Conservation (phyloP, 92 coral and sea anemone genomes). For the Zoanthus sociatus region DNA sequence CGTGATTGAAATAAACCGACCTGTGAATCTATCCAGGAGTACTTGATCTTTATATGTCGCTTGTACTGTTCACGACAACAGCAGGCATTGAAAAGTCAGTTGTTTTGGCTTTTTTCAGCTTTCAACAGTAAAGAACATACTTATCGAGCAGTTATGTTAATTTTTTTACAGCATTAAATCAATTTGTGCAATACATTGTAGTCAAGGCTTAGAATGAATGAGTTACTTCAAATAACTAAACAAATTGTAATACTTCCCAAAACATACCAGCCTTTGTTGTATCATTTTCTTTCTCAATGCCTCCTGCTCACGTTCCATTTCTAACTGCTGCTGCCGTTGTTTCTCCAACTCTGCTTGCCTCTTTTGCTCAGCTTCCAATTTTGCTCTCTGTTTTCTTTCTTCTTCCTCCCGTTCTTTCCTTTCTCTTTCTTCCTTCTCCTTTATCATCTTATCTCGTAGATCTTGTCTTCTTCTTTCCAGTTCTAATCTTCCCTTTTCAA, state of each 20-base stretch:
- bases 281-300: constrained; percentile 96
- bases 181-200: too few species aligned
- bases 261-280: constrained; percentile 89
- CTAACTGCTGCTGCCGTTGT: constrained; percentile 94
- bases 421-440: constrained; percentile 89
- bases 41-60: too few species aligned
- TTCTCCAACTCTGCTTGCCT: constrained; percentile 97
- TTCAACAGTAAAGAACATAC: too few species aligned
- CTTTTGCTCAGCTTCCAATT: constrained; percentile 96
- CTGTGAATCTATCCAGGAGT: too few species aligned
- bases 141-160: too few species aligned
- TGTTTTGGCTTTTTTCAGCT: too few species aligned
- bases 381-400: constrained; percentile 93
- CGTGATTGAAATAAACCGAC: too few species aligned
- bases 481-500: constrained; percentile 96
- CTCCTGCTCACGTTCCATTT: constrained; percentile 99
- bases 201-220: too few species aligned
- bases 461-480: constrained; percentile 95
- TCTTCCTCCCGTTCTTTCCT: constrained; percentile 85
- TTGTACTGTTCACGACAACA: too few species aligned
- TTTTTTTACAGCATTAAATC: too few species aligned
- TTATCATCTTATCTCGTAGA: constrained; percentile 83
- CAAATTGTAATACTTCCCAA: background rate
- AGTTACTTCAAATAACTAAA: background rate
- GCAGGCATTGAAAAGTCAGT: too few species aligned